Evolutionary conservation across 2,113 vertebrate genomes (phyloP), one percentile per base, ranked within the genome.

Genomic region (Nothocercus nigrocapillus): DNA sequence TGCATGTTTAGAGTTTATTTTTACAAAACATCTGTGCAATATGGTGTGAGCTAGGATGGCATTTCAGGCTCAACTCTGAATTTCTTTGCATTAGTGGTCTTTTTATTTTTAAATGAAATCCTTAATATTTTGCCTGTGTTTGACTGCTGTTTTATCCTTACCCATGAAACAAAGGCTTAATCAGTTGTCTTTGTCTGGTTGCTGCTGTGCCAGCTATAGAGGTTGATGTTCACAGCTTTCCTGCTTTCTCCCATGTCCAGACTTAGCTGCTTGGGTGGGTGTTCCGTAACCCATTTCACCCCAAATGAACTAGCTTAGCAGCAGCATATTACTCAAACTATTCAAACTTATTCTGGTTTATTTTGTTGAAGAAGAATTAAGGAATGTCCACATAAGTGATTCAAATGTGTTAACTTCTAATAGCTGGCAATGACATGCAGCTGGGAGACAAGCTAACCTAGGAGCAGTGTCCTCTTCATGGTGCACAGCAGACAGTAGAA

Each of bases 11-110:
- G 40, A 86, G 88, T 96, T 96, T 95, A 95, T 96, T 96, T 97
- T 97, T 85, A 84, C 70, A 93, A 93, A 96, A 95, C 82, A 96
- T 97, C 79, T 95, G 91, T 95, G 94, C 94, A 93, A 45, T 40
- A 7, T 93, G 45, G 94, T 81, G 13, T 77, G 45, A 94, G 83
- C 67, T 88, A 90, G 30, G 83, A 78, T 73, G 30, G 38, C 64
- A 95, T 88, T 89, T 86, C 9, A 62, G 56, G n/a, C 68, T 95
- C 42, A 56, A 89, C 42, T 94, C 88, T 94, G 72, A 95, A 94
- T 96, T 95, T 88, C 92, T 92, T 95, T 94, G 64, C 81, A 68
- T 93, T 91, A 77, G 34, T 83, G 58, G 20, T 27, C 9, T 53
- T 79, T 34, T 56, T n/a, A 92, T 77, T 81, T 89, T 68, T 83